These are phyloP conservation scores for Triops longicaudatus DNA, from an alignment of 1,140 invertebrate genomes.

Conservation along the genomic window DNA sequence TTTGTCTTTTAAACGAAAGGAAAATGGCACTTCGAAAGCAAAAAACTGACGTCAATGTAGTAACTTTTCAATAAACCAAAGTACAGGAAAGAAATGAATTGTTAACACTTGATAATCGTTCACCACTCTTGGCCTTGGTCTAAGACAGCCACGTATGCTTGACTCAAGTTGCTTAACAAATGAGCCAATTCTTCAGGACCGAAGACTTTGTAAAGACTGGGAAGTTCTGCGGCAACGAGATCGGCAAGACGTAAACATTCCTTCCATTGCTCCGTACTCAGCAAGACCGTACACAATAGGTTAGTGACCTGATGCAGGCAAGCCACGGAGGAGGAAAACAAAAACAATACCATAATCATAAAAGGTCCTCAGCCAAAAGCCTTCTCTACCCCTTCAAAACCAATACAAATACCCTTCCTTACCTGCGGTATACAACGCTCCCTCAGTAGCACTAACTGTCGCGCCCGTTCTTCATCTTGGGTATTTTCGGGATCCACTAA, in stretches of 20 bases:
- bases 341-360: not conserved
- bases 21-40: too few species aligned
- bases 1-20: too few species aligned
- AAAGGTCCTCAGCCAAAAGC: slow-evolving; percentile 30
- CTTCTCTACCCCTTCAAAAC: slow-evolving; percentile 38
- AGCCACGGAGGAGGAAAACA: not conserved
- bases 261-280: slow-evolving; percentile 59
- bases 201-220: slow-evolving; percentile 61
- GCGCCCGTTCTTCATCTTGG: slow-evolving; percentile 37
- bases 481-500: slow-evolving; percentile 53
- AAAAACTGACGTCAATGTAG: too few species aligned
- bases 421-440: slow-evolving; percentile 71
- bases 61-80: too few species aligned
- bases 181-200: slow-evolving; percentile 19
- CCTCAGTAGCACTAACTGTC: slow-evolving; percentile 64
- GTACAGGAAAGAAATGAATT: not conserved
- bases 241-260: slow-evolving; percentile 72
- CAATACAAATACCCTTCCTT: slow-evolving; percentile 37
- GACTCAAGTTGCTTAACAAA: slow-evolving; percentile 19
- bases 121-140: slow-evolving; percentile 14
- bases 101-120: not conserved
- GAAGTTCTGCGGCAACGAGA: slow-evolving; percentile 63
- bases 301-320: slow-evolving; percentile 53
- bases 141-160: slow-evolving; percentile 23
- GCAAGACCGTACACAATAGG: slow-evolving; percentile 68